A percentile compares a stretch with the other conserved stretches of the same genome.
phyloP scores from a whole-genome alignment of 2,797 vertebrate genomes.

The Perodicticus potto region DNA sequence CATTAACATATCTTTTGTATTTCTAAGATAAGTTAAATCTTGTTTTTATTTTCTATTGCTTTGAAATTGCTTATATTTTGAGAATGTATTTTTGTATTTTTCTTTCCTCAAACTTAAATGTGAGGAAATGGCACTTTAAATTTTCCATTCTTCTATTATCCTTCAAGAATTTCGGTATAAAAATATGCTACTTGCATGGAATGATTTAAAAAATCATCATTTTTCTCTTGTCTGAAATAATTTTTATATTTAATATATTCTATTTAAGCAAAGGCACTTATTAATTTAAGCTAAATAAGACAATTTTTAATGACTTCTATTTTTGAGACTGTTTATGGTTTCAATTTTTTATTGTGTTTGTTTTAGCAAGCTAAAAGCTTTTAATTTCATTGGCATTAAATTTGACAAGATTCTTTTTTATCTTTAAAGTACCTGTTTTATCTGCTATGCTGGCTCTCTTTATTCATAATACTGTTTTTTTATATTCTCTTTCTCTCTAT shows the following conservation, averaged over 20 bases:
- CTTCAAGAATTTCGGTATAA: background rate
- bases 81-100: background rate
- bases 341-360: background rate
- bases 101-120: background rate
- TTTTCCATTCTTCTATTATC: background rate
- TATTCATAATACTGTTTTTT: background rate
- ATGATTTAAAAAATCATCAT: background rate
- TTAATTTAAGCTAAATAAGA: background rate
- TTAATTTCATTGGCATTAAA: background rate
- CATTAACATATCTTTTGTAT: background rate
- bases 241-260: background rate
- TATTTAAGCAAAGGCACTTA: background rate
- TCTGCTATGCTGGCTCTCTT: background rate
- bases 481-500: background rate
- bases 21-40: background rate
- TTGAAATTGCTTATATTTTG: background rate
- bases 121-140: background rate
- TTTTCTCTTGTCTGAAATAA: background rate
- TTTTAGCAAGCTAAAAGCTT: background rate
- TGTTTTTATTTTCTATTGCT: background rate
- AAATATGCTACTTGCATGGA: background rate
- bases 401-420: background rate
- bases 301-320: background rate
- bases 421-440: background rate
- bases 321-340: background rate